Evolutionary conservation across 1,140 invertebrate genomes (phyloP).

Genomic region (Heliconius hewitsoni): DNA sequence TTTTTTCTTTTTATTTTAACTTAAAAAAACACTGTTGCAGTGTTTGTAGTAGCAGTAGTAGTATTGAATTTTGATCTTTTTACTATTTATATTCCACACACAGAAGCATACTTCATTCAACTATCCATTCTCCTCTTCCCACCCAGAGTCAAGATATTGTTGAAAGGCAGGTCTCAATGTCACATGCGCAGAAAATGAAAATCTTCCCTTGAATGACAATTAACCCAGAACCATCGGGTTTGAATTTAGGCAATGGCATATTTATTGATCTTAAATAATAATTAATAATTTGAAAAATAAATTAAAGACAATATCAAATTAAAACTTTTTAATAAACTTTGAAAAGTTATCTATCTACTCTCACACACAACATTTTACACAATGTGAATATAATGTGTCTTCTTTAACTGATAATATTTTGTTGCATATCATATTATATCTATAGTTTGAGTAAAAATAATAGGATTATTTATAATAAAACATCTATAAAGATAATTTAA

Average conservation of each 20-base stretch:
- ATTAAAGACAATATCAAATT: not conserved
- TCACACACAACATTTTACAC: slow-evolving; percentile 3
- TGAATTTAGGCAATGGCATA: too few relatives aligned
- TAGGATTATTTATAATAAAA: not conserved
- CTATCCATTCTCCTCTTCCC: too few relatives aligned
- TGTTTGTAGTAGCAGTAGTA: not conserved
- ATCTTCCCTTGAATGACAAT: too few relatives aligned
- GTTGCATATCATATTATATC: not conserved
- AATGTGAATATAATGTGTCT: not conserved
- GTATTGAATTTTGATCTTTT: too few relatives aligned
- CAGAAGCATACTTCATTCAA: too few relatives aligned
- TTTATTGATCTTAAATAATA: too few relatives aligned
- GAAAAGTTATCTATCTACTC: not conserved
- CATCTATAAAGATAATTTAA: not conserved
- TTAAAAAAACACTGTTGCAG: not conserved
- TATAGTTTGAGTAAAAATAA: not conserved
- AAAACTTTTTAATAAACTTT: not conserved
- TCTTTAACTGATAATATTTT: not conserved
- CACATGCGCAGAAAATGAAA: too few relatives aligned
- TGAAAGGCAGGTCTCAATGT: too few relatives aligned
- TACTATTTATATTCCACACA: too few relatives aligned
- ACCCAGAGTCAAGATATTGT: too few relatives aligned
- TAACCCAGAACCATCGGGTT: too few relatives aligned
- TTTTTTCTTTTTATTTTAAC: not conserved
- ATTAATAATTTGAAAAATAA: not conserved